Conservation (phyloP, 2,113 vertebrate species). For the Capreolus pygargus region DNA sequence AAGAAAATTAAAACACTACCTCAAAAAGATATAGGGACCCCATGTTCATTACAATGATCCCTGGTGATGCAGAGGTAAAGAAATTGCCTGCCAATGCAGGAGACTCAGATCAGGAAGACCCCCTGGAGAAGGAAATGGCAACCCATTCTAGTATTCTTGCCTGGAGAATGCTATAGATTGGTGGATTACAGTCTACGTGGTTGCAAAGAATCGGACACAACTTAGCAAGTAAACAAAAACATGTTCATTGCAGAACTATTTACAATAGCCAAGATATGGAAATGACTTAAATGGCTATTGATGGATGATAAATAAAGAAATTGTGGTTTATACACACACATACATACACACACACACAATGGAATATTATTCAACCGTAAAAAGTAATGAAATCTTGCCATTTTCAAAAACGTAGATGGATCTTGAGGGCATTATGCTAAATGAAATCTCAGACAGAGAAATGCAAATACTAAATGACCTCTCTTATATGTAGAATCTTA, state of each 20-base stretch:
- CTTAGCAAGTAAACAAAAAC: not conserved
- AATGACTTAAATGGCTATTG: not conserved
- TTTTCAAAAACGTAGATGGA: not conserved
- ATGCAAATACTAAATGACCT: not conserved
- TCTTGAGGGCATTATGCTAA: not conserved
- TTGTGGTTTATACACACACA: too few relatives aligned
- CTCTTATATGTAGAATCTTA: not conserved
- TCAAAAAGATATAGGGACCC: not conserved
- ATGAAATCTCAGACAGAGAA: not conserved
- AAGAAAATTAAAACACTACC: not conserved
- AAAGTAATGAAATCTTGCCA: not conserved
- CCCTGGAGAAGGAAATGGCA: not conserved
- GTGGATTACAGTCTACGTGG: not conserved
- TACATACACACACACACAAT: fast-evolving
- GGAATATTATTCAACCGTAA: not conserved
- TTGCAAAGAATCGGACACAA: not conserved
- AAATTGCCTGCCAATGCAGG: not conserved
- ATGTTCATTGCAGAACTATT: not conserved
- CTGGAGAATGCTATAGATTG: not conserved
- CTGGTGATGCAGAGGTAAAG: not conserved
- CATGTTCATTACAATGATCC: too few relatives aligned
- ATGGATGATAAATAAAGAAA: not conserved
- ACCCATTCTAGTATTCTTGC: not conserved
- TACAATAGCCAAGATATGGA: not conserved
- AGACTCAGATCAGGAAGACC: not conserved